Evolutionary conservation across 2,797 vertebrate species (phyloP), one percentile per base, ranked within the genome.

Genomic region (Heliangelus exortis): DNA sequence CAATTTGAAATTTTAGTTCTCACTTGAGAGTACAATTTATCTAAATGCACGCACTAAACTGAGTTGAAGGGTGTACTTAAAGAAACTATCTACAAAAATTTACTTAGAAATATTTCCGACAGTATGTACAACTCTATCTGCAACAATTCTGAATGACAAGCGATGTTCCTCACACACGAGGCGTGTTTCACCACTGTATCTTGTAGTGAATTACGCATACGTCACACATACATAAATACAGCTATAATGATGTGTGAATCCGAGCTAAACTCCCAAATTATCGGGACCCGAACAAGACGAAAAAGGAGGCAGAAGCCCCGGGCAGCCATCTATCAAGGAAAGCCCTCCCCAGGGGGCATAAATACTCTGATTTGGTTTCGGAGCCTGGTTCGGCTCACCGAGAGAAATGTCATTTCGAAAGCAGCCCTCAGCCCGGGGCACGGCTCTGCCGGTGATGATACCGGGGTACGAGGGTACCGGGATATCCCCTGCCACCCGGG

Each of bases 311-410:
- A 92, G 41, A 73, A 94, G 18, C 55, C 72, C 29, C 59, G 6
- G 51, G 36, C 63, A 93, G 45, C 12, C 74, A 33, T 36, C n/a
- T 47, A 66, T 55, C 23, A 84, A 8, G 15, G 28, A 21, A 65
- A 76, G 54, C 1, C 1, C 61, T 10, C 21, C 50, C 31, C 7
- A 19, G 5, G 41, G 36, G 15, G 58, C 47, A 47, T 22, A 79
- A 89, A 84, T 57, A 77, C 7, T 5, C 36, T 18, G 68, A 73
- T 89, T 85, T 91, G 67, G 68, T 95, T 96, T 90, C 9, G 29
- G 41, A 91, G 57, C 65, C 91, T 59, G 84, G 43, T 20, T 89
- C 63, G 2, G 55, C 84, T 94, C 90, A 78, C 45, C 7, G 21
- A 19, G 21, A 75, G 21, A 86, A 80, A 66, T 29, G 34, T 39